Percentiles rank a stretch among this genome's conserved stretches.
Conservation (phyloP, 2,888 invertebrate species). For the Busseola fusca region DNA sequence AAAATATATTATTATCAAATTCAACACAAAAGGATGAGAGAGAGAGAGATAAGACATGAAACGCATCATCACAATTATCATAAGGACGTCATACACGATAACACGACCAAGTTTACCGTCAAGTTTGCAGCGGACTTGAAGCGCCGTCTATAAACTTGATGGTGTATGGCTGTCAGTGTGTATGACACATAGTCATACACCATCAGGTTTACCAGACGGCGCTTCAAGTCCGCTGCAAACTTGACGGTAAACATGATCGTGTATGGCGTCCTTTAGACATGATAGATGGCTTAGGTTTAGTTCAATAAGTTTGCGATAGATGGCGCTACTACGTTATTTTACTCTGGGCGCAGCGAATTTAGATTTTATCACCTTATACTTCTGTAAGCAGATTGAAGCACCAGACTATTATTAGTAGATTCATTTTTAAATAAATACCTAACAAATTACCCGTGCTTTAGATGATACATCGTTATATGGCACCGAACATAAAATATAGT, state of each 20-base stretch:
- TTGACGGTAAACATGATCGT: too few relatives aligned
- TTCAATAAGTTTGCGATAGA: constrained; percentile 3
- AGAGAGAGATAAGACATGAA: constrained; percentile 22
- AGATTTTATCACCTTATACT: background rate
- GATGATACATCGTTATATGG: background rate
- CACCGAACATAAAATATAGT: background rate
- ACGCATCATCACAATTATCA: background rate
- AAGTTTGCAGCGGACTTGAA: too few relatives aligned
- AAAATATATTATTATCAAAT: too few relatives aligned
- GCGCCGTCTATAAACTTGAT: too few relatives aligned
- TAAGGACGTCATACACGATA: too few relatives aligned
- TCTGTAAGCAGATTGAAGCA: background rate
- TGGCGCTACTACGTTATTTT: constrained; percentile 11
- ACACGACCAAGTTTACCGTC: too few relatives aligned
- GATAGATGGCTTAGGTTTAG: background rate
- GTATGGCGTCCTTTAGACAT: background rate
- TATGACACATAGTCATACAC: too few relatives aligned
- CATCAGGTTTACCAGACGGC: too few relatives aligned
- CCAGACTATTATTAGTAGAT: background rate
- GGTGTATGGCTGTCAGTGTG: too few relatives aligned
- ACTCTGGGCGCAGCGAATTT: background rate
- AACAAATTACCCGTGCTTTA: background rate
- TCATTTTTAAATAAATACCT: background rate
- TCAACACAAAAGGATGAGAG: constrained; percentile 28
- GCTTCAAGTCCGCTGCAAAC: too few relatives aligned